phyloP scores from a whole-genome alignment of 2,888 invertebrate genomes.

The Mellilla xanthometata region DNA sequence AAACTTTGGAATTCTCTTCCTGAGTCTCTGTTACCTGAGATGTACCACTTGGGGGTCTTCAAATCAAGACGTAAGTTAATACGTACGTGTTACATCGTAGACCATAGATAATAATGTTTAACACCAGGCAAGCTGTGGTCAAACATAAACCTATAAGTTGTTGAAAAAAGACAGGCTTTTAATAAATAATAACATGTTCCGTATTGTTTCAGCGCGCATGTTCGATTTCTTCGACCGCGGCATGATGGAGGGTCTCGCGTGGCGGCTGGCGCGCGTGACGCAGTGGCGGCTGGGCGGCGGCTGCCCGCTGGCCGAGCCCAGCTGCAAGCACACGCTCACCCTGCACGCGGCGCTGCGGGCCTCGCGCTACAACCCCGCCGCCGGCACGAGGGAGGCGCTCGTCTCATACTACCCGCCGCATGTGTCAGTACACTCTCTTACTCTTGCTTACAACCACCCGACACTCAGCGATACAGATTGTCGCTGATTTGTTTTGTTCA shows the following conservation, averaged over 20 bases:
- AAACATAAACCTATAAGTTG: too few species aligned
- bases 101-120: too few species aligned
- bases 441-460: not conserved
- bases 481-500: too few species aligned
- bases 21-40: too few species aligned
- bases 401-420: slow-evolving; percentile 92
- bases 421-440: slow-evolving; percentile 86
- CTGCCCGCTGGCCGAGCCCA: slow-evolving; percentile 60
- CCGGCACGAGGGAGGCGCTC: slow-evolving; percentile 85
- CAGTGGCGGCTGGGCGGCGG: slow-evolving; percentile 83
- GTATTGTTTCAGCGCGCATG: slow-evolving; percentile 89
- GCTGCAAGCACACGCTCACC: slow-evolving; percentile 81
- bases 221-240: slow-evolving; percentile 97
- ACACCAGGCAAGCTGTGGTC: too few species aligned
- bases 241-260: slow-evolving; percentile 95
- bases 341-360: slow-evolving; percentile 83
- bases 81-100: too few species aligned
- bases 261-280: slow-evolving; percentile 87
- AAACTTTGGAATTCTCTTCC: too few species aligned
- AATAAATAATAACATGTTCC: not conserved
- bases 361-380: slow-evolving; percentile 72
- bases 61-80: too few species aligned
- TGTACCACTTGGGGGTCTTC: too few species aligned
- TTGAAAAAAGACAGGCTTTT: too few species aligned
- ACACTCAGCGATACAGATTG: not conserved